Evolutionary conservation across 2,888 invertebrate genomes (phyloP).

Genomic region (Adelognathus sp.): DNA sequence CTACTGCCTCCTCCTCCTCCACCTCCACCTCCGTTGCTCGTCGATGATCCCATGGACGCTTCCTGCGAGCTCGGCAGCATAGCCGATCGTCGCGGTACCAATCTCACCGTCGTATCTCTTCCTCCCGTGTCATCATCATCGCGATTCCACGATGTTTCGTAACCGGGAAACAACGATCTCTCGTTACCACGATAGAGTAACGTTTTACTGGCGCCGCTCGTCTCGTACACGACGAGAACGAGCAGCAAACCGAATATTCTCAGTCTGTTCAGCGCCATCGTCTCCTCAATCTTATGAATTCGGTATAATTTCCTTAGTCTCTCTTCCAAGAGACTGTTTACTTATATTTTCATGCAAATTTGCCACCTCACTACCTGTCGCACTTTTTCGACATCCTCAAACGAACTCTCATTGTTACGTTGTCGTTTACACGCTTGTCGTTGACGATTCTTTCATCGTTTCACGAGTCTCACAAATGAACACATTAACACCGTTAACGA

Average conservation of each 20-base stretch:
- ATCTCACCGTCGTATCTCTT: slow-evolving; percentile 55
- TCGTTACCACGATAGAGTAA: not conserved
- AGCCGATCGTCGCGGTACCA: slow-evolving; percentile 76
- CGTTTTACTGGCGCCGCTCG: slow-evolving; percentile 13
- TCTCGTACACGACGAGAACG: slow-evolving; percentile 44
- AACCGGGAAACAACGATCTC: not conserved
- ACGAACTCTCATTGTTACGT: slow-evolving; percentile 64
- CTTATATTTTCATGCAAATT: slow-evolving; percentile 62
- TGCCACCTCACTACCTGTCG: slow-evolving; percentile 74
- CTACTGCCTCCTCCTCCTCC: slow-evolving; percentile 52
- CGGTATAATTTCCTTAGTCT: slow-evolving; percentile 61
- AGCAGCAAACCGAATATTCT: slow-evolving; percentile 45
- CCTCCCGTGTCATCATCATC: slow-evolving; percentile 30
- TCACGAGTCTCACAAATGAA: not conserved
- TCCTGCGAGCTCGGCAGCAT: slow-evolving; percentile 74
- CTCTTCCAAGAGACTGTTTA: slow-evolving; percentile 71
- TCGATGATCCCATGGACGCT: slow-evolving; percentile 38
- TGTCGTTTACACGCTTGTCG: slow-evolving; percentile 30
- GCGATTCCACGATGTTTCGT: slow-evolving; percentile 16
- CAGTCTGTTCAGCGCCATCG: slow-evolving; percentile 48
- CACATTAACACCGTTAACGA: not conserved
- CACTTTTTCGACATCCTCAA: slow-evolving; percentile 74
- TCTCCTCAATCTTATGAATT: slow-evolving; percentile 37
- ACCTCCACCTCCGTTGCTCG: slow-evolving; percentile 35
- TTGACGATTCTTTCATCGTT: not conserved